Evolutionary conservation across 2,113 vertebrate genomes (phyloP).

Genomic region (Morphnarchus princeps): DNA sequence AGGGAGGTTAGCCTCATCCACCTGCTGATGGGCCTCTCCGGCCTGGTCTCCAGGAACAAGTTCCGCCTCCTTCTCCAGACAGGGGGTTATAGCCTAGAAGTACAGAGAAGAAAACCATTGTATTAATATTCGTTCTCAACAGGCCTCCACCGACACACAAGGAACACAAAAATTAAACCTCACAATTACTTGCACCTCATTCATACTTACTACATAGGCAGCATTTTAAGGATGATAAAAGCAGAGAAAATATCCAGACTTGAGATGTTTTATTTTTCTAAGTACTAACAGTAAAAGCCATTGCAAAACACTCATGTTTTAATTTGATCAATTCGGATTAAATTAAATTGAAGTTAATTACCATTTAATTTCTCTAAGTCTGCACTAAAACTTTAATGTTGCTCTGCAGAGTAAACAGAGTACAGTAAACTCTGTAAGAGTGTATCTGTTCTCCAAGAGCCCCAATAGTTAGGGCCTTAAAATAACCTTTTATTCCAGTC

Average conservation of each 20-base stretch:
- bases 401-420: not conserved
- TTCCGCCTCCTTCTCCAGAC: conserved; percentile 85
- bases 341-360: not conserved
- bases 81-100: conserved; percentile 87
- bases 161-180: not conserved
- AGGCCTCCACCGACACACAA: not conserved
- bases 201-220: not conserved
- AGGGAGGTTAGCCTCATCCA: conserved; percentile 87
- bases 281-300: not conserved
- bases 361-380: not conserved
- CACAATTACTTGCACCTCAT: not conserved
- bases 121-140: not conserved
- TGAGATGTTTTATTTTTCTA: not conserved
- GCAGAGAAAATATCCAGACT: not conserved
- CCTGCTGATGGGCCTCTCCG: conserved; percentile 86
- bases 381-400: not conserved
- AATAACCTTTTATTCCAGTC: not conserved
- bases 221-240: not conserved
- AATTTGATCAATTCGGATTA: not conserved
- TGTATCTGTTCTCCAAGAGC: not conserved
- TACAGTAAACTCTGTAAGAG: not conserved
- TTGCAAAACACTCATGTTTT: not conserved
- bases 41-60: conserved; percentile 89
- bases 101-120: not conserved
- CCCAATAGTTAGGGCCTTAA: not conserved